These are phyloP conservation scores for Megalops atlanticus DNA, from an alignment of 2,113 vertebrate genomes.

Conservation along the genomic window DNA sequence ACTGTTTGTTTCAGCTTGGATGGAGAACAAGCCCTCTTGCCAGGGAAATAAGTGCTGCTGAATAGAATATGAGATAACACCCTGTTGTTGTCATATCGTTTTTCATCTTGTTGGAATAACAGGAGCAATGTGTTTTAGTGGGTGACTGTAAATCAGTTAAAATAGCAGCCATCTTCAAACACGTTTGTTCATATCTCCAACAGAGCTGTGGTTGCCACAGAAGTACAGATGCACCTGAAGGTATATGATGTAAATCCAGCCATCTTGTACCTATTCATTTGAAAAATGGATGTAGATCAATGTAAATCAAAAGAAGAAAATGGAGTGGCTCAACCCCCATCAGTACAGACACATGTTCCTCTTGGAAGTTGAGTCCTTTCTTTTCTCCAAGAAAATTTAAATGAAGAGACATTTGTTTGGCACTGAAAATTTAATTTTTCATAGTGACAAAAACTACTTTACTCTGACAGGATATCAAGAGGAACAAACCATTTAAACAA, in stretches of 20 bases:
- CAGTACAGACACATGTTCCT: too few relatives aligned
- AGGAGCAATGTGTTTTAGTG: background rate
- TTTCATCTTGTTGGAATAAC: background rate
- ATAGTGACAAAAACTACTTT: too few relatives aligned
- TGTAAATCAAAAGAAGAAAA: background rate
- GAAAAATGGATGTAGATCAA: background rate
- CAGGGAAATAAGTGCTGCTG: background rate
- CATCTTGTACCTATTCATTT: background rate
- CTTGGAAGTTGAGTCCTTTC: too few relatives aligned
- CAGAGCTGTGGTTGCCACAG: background rate
- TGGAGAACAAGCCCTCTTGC: background rate
- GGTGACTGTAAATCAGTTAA: background rate
- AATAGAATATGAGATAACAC: background rate
- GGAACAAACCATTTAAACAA: too few relatives aligned
- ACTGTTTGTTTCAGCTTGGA: background rate
- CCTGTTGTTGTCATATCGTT: background rate
- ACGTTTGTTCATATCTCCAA: background rate
- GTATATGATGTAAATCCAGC: background rate
- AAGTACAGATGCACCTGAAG: background rate
- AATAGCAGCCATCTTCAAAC: background rate
- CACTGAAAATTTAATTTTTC: too few relatives aligned
- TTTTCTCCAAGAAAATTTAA: too few relatives aligned
- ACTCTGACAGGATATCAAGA: too few relatives aligned
- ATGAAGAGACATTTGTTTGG: too few relatives aligned
- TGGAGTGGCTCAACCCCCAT: background rate